Evolutionary conservation across 1,140 invertebrate species (phyloP).

Genomic region (Dendroctonus valens): DNA sequence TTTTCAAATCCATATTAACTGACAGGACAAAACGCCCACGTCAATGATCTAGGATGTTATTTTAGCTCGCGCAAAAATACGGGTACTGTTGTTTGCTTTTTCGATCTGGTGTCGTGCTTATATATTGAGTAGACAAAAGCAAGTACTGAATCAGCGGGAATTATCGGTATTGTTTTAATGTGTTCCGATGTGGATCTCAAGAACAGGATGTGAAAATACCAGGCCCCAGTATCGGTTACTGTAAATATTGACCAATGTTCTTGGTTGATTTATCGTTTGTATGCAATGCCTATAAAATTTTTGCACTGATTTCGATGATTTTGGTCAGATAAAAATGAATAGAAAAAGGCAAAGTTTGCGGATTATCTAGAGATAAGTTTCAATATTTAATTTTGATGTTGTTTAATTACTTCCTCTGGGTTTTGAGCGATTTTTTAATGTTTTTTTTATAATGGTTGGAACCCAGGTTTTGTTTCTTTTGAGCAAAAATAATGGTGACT

Average conservation of each 20-base stretch:
- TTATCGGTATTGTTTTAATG: constrained; percentile 11
- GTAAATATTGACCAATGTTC: constrained; percentile 1
- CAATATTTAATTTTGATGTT: too few species aligned
- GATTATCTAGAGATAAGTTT: too few species aligned
- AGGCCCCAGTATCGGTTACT: background rate
- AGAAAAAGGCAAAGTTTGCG: too few species aligned
- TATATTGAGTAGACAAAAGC: constrained; percentile 7
- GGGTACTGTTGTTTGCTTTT: constrained; percentile 16
- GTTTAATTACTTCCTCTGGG: too few species aligned
- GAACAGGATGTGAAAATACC: background rate
- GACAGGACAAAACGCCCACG: constrained; percentile 31
- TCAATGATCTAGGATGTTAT: constrained; percentile 16
- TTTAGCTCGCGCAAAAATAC: constrained; percentile 24
- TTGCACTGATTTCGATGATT: too few species aligned
- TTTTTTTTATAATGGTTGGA: too few species aligned
- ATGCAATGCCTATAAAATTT: too few species aligned
- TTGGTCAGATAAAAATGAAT: too few species aligned
- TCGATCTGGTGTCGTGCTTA: constrained; percentile 9
- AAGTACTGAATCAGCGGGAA: constrained; percentile 7
- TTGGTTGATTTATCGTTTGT: too few species aligned
- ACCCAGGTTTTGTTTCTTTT: too few species aligned
- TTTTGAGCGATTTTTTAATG: too few species aligned
- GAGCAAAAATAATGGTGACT: too few species aligned
- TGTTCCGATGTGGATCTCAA: background rate
- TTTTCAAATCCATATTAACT: constrained; percentile 24